phyloP scores from a whole-genome alignment of 2,888 invertebrate genomes.

The Unio pictorum region DNA sequence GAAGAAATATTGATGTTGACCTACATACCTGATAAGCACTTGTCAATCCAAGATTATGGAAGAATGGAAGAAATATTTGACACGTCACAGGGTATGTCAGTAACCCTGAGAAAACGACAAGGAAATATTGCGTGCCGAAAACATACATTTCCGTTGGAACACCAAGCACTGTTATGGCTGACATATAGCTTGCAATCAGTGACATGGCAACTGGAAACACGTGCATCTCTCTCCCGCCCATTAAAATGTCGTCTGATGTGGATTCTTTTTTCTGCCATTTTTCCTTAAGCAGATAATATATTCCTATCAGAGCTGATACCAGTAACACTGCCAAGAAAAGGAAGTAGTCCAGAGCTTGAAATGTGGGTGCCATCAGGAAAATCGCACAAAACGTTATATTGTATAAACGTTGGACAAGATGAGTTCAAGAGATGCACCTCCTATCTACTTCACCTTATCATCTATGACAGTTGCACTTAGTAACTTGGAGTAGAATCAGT shows the following conservation, averaged over 20 bases:
- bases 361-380: slow-evolving; percentile 31
- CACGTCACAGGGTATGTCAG: slow-evolving; percentile 78
- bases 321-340: slow-evolving; percentile 44
- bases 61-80: slow-evolving; percentile 60
- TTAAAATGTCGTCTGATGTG: slow-evolving; percentile 44
- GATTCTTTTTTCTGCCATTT: slow-evolving; percentile 31
- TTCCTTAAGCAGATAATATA: slow-evolving; percentile 45
- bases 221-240: slow-evolving; percentile 53
- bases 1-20: too few relatives aligned
- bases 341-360: slow-evolving; percentile 42
- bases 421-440: too few relatives aligned
- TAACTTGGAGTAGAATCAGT: too few relatives aligned
- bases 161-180: slow-evolving; percentile 90
- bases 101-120: slow-evolving; percentile 78
- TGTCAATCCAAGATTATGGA: slow-evolving; percentile 55
- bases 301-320: slow-evolving; percentile 41
- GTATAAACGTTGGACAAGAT: not conserved
- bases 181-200: slow-evolving; percentile 91
- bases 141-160: slow-evolving; percentile 93
- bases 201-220: slow-evolving; percentile 88
- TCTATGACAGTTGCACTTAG: too few relatives aligned
- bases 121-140: slow-evolving; percentile 85
- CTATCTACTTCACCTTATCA: too few relatives aligned
- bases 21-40: slow-evolving; percentile 63
- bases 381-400: not conserved